phyloP scores from a whole-genome alignment of 2,888 invertebrate species.

The Drosophila mercatorum region DNA sequence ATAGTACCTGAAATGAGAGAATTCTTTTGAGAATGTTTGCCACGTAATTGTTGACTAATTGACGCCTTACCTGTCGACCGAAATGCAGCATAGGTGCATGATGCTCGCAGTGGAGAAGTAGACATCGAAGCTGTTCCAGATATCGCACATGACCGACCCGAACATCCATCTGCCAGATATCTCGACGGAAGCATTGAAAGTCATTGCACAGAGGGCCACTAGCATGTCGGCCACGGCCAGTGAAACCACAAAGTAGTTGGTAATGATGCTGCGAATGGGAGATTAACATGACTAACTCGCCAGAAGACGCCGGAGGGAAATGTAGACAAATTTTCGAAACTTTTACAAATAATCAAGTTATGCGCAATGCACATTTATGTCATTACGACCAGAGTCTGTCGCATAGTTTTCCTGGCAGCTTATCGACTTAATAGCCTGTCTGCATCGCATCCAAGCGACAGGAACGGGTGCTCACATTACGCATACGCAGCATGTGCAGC shows the following conservation, averaged over 20 bases:
- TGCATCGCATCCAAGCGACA: neutral
- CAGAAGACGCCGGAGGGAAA: conserved; percentile 1
- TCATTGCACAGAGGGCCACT: conserved; percentile 96
- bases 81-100: conserved; percentile 96
- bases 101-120: conserved; percentile 97
- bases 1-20: conserved; percentile 87
- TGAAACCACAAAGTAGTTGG: conserved; percentile 98
- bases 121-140: conserved; percentile 97
- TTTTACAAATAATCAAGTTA: conserved; percentile 22
- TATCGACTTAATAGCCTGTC: conserved; percentile 38
- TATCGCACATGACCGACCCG: conserved; percentile 95
- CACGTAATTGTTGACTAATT: neutral
- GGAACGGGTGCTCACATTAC: conserved; percentile 36
- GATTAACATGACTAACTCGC: conserved; percentile 18
- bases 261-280: conserved; percentile 88
- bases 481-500: conserved; percentile 48
- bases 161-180: conserved; percentile 94
- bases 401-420: conserved; percentile 17
- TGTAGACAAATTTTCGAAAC: conserved; percentile 20
- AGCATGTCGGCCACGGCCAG: conserved; percentile 97
- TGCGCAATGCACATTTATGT: conserved; percentile 8
- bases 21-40: neutral
- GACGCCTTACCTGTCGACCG: conserved; percentile 88
- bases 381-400: neutral
- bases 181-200: conserved; percentile 95